phyloP scores from a whole-genome alignment of 2,888 invertebrate genomes.

The Scaptomyza reducta region DNA sequence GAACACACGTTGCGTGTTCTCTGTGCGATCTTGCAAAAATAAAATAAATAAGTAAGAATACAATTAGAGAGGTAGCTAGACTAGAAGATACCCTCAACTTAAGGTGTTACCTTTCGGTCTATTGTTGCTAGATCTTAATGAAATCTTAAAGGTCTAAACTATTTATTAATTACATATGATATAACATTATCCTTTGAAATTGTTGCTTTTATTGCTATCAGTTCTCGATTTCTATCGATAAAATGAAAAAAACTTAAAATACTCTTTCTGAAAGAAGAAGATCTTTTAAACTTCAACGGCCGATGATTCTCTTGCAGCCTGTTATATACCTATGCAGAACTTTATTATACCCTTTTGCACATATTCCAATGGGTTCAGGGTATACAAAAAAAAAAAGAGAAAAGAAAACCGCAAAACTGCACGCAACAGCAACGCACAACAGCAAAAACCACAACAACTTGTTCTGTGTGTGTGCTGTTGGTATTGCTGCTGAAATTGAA shows the following conservation, averaged over 20 bases:
- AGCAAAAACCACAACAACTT: conserved; percentile 54
- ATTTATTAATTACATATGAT: neutral
- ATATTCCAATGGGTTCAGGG: neutral
- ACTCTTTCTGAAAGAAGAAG: too few species aligned
- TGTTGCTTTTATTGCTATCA: neutral
- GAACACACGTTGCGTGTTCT: conserved; percentile 78
- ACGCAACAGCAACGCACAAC: conserved; percentile 54
- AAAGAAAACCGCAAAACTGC: conserved; percentile 52
- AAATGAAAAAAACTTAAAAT: too few species aligned
- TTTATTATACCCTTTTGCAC: neutral
- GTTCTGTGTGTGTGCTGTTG: conserved; percentile 57
- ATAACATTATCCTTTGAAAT: neutral
- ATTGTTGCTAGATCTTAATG: too few species aligned
- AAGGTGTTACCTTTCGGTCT: neutral
- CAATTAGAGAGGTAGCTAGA: neutral
- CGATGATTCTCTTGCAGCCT: too few species aligned
- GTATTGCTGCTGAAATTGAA: conserved; percentile 69
- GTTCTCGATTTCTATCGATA: too few species aligned
- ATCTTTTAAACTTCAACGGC: too few species aligned
- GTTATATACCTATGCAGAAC: neutral
- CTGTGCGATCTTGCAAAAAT: conserved; percentile 10
- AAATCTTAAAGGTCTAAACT: neutral
- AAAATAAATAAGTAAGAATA: neutral
- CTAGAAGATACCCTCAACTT: neutral
- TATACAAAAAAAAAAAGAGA: neutral